Evolutionary conservation across 1,140 invertebrate species (phyloP).

Genomic region (Drosophila nebulosa): DNA sequence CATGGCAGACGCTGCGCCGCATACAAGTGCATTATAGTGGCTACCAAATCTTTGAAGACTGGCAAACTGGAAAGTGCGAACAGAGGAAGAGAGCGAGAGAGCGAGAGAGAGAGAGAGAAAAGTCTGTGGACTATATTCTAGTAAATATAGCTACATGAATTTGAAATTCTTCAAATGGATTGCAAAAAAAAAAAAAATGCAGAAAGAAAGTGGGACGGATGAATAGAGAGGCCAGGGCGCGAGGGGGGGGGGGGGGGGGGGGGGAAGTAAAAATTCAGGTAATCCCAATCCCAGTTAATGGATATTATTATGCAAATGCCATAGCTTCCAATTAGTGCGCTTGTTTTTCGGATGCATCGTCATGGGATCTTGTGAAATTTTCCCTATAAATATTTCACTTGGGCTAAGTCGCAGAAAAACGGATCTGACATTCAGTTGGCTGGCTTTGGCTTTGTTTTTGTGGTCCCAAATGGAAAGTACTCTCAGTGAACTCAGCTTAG

Average conservation of each 20-base stretch:
- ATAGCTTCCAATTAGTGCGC: neutral
- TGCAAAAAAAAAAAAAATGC: neutral
- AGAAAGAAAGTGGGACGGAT: neutral
- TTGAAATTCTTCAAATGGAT: neutral
- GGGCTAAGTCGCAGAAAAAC: neutral
- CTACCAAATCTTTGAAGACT: neutral
- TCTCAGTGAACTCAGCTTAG: too few relatives aligned
- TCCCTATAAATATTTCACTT: neutral
- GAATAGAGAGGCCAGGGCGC: too few relatives aligned
- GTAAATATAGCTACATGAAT: neutral
- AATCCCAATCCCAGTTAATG: too few relatives aligned
- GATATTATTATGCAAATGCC: neutral
- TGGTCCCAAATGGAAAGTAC: neutral
- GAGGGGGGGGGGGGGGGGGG: too few relatives aligned
- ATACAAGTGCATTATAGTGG: slow-evolving; percentile 49
- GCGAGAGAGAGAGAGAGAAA: neutral
- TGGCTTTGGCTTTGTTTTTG: neutral
- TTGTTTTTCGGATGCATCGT: neutral
- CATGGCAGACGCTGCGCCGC: slow-evolving; percentile 17
- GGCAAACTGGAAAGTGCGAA: neutral
- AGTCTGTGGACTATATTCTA: neutral
- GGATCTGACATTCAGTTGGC: slow-evolving; percentile 21
- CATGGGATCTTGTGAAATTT: neutral
- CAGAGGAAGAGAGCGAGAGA: neutral
- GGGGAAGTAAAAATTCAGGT: neutral